These are phyloP conservation scores for Dryoscopus gambensis DNA, from an alignment of 2,113 vertebrate genomes.

Conservation along the genomic window DNA sequence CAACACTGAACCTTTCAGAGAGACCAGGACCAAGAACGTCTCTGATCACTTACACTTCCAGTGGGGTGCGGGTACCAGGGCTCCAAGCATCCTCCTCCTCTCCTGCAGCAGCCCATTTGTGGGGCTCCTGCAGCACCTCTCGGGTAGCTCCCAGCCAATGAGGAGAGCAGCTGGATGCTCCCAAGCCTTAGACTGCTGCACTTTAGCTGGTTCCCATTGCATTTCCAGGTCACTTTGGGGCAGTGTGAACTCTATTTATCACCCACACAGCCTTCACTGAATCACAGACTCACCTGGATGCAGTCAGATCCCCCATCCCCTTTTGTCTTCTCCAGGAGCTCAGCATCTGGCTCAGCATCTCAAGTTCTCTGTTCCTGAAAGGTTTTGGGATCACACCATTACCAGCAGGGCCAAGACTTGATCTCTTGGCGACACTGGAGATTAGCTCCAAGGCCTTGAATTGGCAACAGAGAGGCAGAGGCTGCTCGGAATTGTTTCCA, in stretches of 20 bases:
- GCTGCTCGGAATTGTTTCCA: background rate
- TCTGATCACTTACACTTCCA: background rate
- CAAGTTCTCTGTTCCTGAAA: background rate
- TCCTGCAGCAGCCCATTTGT: fast-evolving
- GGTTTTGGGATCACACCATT: background rate
- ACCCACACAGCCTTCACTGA: background rate
- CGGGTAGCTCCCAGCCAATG: fast-evolving
- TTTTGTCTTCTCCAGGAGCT: background rate
- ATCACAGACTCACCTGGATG: background rate
- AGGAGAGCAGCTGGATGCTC: background rate
- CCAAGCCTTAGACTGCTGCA: background rate
- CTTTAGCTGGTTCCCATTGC: background rate
- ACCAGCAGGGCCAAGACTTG: background rate
- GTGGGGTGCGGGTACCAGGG: background rate
- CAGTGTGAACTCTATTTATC: background rate
- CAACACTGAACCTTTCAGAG: background rate
- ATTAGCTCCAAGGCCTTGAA: background rate
- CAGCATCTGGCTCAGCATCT: background rate
- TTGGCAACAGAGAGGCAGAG: slow-evolving; percentile 7
- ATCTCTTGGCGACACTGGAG: background rate
- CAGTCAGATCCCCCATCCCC: background rate
- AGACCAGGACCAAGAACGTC: background rate
- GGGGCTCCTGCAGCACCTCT: background rate
- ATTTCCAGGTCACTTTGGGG: background rate
- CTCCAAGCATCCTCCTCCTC: background rate